Conservation (phyloP, 2,113 vertebrate species). For the Boulengeromyrus knoepffleri region DNA sequence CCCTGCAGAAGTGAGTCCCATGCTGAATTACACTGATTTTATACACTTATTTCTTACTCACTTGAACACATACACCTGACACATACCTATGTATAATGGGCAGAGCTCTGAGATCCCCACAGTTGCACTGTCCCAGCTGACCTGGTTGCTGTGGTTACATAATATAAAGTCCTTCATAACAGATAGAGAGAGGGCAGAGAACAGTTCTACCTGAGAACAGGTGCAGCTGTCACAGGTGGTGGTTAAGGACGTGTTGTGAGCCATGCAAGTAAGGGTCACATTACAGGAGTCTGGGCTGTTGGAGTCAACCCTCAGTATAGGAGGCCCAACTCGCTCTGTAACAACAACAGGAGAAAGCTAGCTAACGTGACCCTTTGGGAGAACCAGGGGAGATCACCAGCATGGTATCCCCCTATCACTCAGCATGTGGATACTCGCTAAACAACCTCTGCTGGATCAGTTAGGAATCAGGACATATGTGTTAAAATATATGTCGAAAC, state of each 20-base stretch:
- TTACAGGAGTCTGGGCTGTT: not conserved
- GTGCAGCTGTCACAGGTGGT: not conserved
- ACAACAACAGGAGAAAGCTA: not conserved
- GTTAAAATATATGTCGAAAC: not conserved
- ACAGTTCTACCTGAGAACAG: constrained; percentile 10
- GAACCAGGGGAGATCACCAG: not conserved
- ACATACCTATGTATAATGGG: not conserved
- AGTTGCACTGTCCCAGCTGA: not conserved
- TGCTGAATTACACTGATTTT: no score
- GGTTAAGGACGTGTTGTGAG: not conserved
- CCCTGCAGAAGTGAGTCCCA: no score
- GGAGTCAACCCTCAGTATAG: not conserved
- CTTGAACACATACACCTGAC: not conserved
- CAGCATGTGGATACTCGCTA: not conserved
- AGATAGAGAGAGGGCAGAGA: not conserved
- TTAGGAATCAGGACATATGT: not conserved
- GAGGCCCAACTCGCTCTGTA: not conserved
- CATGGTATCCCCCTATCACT: not conserved
- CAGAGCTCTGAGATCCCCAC: not conserved
- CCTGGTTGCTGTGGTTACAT: not conserved
- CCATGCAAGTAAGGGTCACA: constrained; percentile 7
- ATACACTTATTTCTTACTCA: no score
- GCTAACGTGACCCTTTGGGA: not conserved
- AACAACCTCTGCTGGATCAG: not conserved
- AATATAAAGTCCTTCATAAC: not conserved